These are phyloP conservation scores for Campylomormyrus numenius DNA, from an alignment of 2,113 vertebrate genomes.

Conservation along the genomic window DNA sequence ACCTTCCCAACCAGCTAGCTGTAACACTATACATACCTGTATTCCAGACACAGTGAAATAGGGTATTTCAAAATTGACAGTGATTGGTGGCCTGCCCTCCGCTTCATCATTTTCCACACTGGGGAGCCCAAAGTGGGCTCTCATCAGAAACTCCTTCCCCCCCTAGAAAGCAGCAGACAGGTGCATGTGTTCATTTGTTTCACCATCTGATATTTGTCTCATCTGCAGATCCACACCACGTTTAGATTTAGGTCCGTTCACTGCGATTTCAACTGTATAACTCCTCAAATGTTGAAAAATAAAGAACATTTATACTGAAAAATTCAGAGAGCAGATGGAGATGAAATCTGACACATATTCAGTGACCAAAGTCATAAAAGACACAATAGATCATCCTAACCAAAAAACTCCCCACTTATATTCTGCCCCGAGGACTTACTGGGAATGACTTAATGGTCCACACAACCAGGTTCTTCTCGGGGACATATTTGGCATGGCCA, in stretches of 20 bases:
- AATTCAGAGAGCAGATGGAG: background rate
- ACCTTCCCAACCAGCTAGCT: background rate
- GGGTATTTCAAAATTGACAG: conserved; percentile 88
- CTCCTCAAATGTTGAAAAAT: background rate
- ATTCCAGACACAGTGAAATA: conserved; percentile 94
- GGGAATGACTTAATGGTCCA: conserved; percentile 94
- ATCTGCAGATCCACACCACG: background rate
- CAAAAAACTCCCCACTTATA: background rate
- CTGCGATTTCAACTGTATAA: background rate
- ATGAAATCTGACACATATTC: background rate
- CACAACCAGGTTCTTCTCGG: conserved; percentile 79
- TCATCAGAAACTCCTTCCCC: conserved; percentile 87
- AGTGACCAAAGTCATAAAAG: background rate
- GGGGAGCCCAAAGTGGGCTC: conserved; percentile 87
- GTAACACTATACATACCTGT: conserved; percentile 62
- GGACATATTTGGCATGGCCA: conserved; percentile 78
- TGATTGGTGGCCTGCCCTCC: conserved; percentile 82
- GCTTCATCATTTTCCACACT: conserved; percentile 81
- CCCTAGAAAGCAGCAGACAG: conserved; percentile 57
- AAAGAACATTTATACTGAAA: background rate
- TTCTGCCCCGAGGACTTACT: conserved; percentile 54
- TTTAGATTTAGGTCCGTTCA: background rate
- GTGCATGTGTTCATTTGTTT: background rate
- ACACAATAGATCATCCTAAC: too few relatives aligned
- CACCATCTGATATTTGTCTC: background rate